These are phyloP conservation scores for Stichodactyla mertensii DNA, from an alignment of 64 coral and sea anemone genomes.

Conservation along the genomic window DNA sequence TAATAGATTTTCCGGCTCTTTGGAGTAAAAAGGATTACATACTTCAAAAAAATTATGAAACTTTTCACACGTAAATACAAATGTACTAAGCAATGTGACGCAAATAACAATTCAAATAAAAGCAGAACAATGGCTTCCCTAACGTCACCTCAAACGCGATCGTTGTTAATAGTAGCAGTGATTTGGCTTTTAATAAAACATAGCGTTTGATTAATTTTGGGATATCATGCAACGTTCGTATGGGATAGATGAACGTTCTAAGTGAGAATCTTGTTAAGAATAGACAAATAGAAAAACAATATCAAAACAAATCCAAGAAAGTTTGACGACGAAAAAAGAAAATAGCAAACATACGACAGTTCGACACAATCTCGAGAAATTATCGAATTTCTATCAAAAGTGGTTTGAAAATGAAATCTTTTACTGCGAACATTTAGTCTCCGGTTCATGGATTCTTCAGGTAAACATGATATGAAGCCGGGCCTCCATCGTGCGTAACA, in stretches of 20 bases:
- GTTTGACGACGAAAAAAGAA: neutral
- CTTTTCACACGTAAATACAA: neutral
- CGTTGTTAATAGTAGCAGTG: neutral
- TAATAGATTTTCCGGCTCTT: neutral
- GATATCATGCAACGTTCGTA: neutral
- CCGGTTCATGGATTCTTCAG: neutral
- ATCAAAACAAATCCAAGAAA: neutral
- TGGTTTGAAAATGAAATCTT: neutral
- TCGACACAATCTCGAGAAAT: neutral
- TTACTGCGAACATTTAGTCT: neutral
- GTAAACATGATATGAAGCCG: neutral
- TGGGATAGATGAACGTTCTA: neutral
- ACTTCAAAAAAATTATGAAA: neutral
- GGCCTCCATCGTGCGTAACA: conserved; percentile 16
- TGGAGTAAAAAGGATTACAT: neutral
- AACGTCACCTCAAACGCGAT: neutral
- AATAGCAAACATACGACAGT: neutral
- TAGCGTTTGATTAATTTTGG: neutral
- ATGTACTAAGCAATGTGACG: neutral
- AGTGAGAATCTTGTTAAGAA: neutral
- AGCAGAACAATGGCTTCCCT: neutral
- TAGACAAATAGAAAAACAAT: neutral
- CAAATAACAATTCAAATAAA: neutral
- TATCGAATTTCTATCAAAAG: neutral
- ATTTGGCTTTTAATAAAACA: conserved; percentile 11